phyloP scores from a whole-genome alignment of 2,113 vertebrate genomes.

The Chamaea fasciata region DNA sequence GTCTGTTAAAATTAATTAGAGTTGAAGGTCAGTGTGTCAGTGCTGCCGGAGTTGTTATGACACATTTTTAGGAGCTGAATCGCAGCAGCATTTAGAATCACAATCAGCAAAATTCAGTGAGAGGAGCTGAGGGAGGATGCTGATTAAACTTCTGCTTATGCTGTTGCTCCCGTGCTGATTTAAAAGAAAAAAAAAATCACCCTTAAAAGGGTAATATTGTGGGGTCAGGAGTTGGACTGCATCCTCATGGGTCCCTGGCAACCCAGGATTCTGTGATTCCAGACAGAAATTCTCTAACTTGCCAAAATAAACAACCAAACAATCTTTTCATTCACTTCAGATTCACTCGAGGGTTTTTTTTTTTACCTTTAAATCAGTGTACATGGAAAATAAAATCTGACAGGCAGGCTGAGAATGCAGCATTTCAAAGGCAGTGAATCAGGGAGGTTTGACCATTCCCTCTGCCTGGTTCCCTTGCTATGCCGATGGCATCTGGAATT shows the following conservation, averaged over 20 bases:
- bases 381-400: background rate
- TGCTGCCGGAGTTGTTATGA: background rate
- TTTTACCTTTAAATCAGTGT: background rate
- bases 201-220: background rate
- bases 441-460: background rate
- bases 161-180: background rate
- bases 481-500: background rate
- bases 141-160: background rate
- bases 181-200: background rate
- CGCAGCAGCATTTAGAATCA: background rate
- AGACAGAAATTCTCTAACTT: background rate
- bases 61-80: background rate
- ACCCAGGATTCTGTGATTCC: background rate
- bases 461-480: background rate
- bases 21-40: background rate
- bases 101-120: background rate
- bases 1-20: background rate
- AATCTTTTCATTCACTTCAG: background rate
- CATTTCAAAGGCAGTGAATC: background rate
- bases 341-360: background rate
- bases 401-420: background rate
- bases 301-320: background rate
- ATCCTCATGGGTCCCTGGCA: background rate
- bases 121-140: background rate
- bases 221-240: background rate